A percentile compares a stretch with the other conserved stretches of the same genome.
phyloP scores from a whole-genome alignment of 2,888 invertebrate genomes.

The Merodon equestris region DNA sequence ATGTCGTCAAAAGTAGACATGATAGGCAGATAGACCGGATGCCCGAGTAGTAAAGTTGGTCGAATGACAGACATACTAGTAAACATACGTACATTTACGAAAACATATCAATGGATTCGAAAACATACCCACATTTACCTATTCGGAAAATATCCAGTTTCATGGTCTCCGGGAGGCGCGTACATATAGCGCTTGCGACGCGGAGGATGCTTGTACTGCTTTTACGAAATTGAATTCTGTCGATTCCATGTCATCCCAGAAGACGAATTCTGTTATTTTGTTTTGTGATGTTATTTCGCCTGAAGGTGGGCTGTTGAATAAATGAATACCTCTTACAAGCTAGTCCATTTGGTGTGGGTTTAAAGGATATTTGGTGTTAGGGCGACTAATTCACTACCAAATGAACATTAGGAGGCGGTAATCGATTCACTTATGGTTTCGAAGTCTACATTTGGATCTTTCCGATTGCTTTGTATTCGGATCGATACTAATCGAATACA shows the following conservation, averaged over 20 bases:
- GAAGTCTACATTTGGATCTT: no score
- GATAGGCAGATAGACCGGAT: slow-evolving; percentile 8
- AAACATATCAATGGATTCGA: slow-evolving; percentile 4
- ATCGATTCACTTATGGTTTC: no score
- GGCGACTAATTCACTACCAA: no score
- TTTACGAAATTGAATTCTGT: slow-evolving; percentile 66
- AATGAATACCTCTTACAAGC: slow-evolving; percentile 57
- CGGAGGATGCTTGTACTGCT: slow-evolving; percentile 45
- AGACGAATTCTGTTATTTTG: slow-evolving; percentile 67
- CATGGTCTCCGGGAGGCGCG: slow-evolving; percentile 37
- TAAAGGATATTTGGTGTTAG: no score
- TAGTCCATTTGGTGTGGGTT: no score
- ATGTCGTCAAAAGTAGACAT: slow-evolving; percentile 30
- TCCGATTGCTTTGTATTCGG: no score
- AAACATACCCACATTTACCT: slow-evolving; percentile 36
- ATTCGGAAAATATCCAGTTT: slow-evolving; percentile 60
- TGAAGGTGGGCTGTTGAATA: slow-evolving; percentile 64
- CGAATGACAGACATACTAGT: no score
- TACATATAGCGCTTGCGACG: slow-evolving; percentile 2
- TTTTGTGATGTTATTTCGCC: slow-evolving; percentile 65
- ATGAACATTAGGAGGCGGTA: no score
- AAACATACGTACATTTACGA: no score
- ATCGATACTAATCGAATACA: no score
- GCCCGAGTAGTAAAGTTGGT: no score
- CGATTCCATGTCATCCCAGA: slow-evolving; percentile 68